Conservation (phyloP, 1,140 invertebrate species). For the Oryctes rhinoceros region DNA sequence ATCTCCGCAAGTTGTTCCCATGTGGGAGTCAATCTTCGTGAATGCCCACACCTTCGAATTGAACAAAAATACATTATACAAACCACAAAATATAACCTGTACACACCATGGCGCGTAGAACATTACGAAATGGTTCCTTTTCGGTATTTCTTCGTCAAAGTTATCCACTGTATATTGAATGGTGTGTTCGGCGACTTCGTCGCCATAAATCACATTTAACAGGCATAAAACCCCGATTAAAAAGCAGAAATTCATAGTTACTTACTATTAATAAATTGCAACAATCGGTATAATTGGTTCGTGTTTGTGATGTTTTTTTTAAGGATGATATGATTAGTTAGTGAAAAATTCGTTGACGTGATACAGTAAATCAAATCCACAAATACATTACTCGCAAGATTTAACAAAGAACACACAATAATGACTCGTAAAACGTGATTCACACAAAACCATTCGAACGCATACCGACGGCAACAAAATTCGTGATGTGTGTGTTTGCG, state of each 20-base stretch:
- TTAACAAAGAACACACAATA: background rate
- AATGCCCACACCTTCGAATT: slow-evolving; percentile 76
- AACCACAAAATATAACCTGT: background rate
- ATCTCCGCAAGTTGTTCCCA: slow-evolving; percentile 79
- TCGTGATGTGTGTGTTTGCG: too few species aligned
- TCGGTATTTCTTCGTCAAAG: slow-evolving; percentile 67
- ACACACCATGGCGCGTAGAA: slow-evolving; percentile 81
- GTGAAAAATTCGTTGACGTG: background rate
- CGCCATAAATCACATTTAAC: slow-evolving; percentile 41
- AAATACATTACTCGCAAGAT: background rate
- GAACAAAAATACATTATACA: slow-evolving; percentile 43
- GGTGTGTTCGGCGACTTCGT: slow-evolving; percentile 58
- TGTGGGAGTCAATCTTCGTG: slow-evolving; percentile 72
- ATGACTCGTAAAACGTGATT: too few species aligned
- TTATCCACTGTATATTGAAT: slow-evolving; percentile 62
- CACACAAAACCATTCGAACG: too few species aligned
- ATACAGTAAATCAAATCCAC: background rate
- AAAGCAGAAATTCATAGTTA: slow-evolving; percentile 29
- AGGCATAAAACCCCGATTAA: background rate
- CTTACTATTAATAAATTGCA: background rate
- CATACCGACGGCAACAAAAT: too few species aligned
- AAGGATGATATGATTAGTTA: background rate
- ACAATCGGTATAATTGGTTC: background rate
- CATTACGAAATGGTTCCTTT: slow-evolving; percentile 78
- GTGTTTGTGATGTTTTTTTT: background rate